A percentile compares a stretch with the other conserved stretches of the same genome.
Conservation (phyloP, 1,140 invertebrate species). For the Acromyrmex charruanus region DNA sequence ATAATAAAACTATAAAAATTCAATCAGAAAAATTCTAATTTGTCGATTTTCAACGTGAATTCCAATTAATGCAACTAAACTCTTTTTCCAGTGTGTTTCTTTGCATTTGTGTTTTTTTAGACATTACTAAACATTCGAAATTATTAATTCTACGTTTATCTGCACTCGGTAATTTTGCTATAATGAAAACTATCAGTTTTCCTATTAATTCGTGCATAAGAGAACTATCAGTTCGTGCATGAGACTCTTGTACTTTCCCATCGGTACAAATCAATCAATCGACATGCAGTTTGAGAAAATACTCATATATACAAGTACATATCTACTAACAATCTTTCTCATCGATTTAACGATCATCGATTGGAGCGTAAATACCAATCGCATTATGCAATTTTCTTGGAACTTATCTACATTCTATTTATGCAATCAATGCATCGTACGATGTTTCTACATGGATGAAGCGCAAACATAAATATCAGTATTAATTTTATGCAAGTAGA, state of each 20-base stretch:
- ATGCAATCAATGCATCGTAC: slow-evolving; percentile 32
- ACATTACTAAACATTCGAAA: not conserved
- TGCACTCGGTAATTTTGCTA: not conserved
- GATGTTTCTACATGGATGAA: slow-evolving; percentile 13
- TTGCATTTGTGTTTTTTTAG: not conserved
- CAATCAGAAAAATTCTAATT: no score
- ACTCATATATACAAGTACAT: not conserved
- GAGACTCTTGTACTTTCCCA: not conserved
- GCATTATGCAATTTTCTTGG: slow-evolving; percentile 45
- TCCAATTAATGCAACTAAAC: no score
- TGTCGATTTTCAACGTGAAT: no score
- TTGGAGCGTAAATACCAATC: slow-evolving; percentile 14
- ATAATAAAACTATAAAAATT: no score
- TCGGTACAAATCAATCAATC: not conserved
- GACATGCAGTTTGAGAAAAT: not conserved
- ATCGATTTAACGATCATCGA: slow-evolving; percentile 17
- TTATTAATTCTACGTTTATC: not conserved
- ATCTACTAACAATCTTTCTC: not conserved
- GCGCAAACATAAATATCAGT: not conserved
- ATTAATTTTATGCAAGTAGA: not conserved
- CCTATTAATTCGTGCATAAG: not conserved
- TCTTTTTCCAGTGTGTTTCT: no score
- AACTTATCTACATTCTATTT: slow-evolving; percentile 25
- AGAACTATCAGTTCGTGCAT: not conserved
- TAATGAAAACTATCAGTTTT: not conserved